These are phyloP conservation scores for Dolichallabes microphthalmus DNA, from an alignment of 2,113 vertebrate genomes.

Conservation along the genomic window DNA sequence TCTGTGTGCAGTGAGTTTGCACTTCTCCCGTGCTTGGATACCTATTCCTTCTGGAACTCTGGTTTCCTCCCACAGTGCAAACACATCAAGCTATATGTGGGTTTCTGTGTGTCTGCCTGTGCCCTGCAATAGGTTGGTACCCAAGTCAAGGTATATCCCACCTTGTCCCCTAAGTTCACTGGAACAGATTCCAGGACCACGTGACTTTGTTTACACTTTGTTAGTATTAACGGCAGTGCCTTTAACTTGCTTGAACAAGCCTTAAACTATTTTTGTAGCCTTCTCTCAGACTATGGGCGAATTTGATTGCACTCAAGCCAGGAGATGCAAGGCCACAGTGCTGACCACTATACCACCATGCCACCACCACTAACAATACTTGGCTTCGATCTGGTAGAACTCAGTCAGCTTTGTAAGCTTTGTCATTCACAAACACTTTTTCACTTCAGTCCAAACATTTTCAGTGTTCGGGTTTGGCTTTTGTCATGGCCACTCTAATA, in stretches of 20 bases:
- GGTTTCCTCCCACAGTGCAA: no score
- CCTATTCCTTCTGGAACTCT: no score
- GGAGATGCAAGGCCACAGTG: no score
- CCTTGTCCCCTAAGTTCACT: neutral
- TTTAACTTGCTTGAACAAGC: neutral
- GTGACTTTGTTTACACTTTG: neutral
- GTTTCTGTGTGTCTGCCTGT: no score
- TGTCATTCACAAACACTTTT: neutral
- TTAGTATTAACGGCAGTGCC: neutral
- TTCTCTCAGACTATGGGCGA: neutral
- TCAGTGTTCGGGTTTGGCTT: neutral
- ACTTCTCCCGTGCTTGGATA: no score
- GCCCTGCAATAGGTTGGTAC: no score
- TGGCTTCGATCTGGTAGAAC: neutral
- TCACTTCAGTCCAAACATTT: neutral
- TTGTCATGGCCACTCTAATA: neutral
- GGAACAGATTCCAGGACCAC: no score
- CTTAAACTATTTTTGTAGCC: neutral
- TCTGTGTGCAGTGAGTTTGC: no score
- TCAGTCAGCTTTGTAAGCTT: neutral
- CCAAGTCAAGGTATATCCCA: no score
- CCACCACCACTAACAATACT: neutral
- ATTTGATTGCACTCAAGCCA: no score
- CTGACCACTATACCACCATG: no score
- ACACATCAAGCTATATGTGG: no score